These are phyloP conservation scores for Drosophila carrolli DNA, from an alignment of 1,140 invertebrate species.

Conservation along the genomic window DNA sequence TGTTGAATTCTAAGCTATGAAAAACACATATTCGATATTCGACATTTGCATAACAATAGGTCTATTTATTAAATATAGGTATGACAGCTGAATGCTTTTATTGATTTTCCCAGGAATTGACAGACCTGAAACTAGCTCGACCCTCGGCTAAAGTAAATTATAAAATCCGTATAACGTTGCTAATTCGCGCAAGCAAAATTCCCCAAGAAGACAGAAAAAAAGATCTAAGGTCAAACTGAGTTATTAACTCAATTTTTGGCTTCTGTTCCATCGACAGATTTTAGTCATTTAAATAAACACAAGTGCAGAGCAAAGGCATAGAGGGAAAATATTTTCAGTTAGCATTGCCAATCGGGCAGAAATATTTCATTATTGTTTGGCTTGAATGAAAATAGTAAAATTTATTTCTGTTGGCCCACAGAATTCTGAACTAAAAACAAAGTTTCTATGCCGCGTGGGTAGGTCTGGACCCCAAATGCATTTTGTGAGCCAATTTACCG, in stretches of 20 bases:
- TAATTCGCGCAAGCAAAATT: conserved; percentile 69
- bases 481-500: conserved; percentile 38
- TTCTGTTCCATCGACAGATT: conserved; percentile 65
- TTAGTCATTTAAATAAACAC: conserved; percentile 73
- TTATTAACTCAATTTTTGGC: conserved; percentile 76
- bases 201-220: conserved; percentile 38
- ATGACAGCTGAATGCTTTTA: conserved; percentile 33
- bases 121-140: conserved; percentile 28
- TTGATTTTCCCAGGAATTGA: conserved; percentile 50
- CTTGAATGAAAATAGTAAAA: conserved; percentile 30
- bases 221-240: conserved; percentile 59
- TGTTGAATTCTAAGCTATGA: background rate
- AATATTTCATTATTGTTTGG: conserved; percentile 39
- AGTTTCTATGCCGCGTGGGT: conserved; percentile 51
- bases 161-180: conserved; percentile 51
- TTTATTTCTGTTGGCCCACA: conserved; percentile 52
- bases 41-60: conserved; percentile 16
- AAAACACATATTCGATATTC: conserved; percentile 2
- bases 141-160: conserved; percentile 61
- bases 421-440: conserved; percentile 60
- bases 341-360: conserved; percentile 46
- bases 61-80: conserved; percentile 30
- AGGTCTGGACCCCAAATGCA: conserved; percentile 34
- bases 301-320: conserved; percentile 26
- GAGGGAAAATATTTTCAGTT: conserved; percentile 40